phyloP scores from a whole-genome alignment of 2,888 invertebrate genomes.

The Dynastes hyllus region DNA sequence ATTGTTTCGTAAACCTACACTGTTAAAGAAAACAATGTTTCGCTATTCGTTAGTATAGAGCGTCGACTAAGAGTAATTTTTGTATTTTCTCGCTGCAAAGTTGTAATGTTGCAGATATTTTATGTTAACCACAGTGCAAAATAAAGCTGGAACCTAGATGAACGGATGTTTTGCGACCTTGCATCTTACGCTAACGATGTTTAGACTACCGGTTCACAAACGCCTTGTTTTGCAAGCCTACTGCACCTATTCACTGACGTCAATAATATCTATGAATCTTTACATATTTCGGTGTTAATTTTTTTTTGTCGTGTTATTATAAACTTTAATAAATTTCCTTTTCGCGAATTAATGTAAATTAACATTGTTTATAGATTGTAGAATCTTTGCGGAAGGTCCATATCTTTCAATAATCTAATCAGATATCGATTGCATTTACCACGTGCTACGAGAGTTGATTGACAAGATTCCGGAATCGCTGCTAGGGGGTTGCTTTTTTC shows the following conservation, averaged over 20 bases:
- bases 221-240: background rate
- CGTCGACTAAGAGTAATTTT: background rate
- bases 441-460: too few species aligned
- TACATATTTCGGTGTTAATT: background rate
- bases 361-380: too few species aligned
- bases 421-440: too few species aligned
- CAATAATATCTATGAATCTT: background rate
- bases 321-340: too few species aligned
- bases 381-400: too few species aligned
- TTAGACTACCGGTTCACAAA: conserved; percentile 1
- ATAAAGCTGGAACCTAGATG: background rate
- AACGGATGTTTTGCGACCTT: conserved; percentile 4
- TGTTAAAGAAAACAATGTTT: background rate
- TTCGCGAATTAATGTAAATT: too few species aligned
- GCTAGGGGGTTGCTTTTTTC: too few species aligned
- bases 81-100: background rate
- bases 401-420: too few species aligned
- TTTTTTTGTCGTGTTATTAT: too few species aligned
- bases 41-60: background rate
- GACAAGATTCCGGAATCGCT: too few species aligned
- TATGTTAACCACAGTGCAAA: too few species aligned
- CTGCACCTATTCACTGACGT: background rate
- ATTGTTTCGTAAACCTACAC: conserved; percentile 1
- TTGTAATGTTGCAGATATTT: too few species aligned
- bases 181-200: background rate